A percentile compares a stretch with the other conserved stretches of the same genome.
phyloP scores from a whole-genome alignment of 2,797 vertebrate species.

The Anguilla megastoma region DNA sequence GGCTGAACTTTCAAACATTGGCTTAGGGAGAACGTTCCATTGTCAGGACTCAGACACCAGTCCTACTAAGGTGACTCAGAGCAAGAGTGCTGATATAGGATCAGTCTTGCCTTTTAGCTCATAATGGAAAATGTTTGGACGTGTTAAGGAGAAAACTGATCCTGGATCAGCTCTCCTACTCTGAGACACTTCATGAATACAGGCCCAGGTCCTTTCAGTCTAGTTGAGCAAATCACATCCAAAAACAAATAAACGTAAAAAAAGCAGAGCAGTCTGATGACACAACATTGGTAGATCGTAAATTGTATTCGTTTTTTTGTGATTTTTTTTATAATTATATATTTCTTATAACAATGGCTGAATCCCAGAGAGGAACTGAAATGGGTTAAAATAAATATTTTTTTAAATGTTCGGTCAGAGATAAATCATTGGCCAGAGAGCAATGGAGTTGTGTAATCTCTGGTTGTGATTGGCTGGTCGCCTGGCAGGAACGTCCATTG shows the following conservation, averaged over 20 bases:
- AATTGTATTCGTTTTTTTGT: too few relatives aligned
- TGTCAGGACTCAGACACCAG: not conserved
- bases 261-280: not conserved
- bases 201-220: not conserved
- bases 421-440: not conserved
- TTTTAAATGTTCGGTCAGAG: not conserved
- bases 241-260: not conserved
- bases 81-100: not conserved
- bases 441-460: not conserved
- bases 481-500: conserved; percentile 86
- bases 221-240: not conserved
- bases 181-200: not conserved
- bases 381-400: not conserved
- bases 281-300: too few relatives aligned
- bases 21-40: not conserved
- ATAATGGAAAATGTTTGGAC: not conserved
- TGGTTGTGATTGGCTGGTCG: not conserved
- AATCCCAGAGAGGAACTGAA: not conserved
- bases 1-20: not conserved
- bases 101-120: not conserved
- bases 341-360: too few relatives aligned
- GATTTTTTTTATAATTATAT: too few relatives aligned
- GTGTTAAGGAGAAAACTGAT: not conserved
- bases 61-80: not conserved
- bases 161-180: not conserved